These are phyloP conservation scores for Cheilosia pagana DNA, from an alignment of 2,888 invertebrate species.

Conservation along the genomic window DNA sequence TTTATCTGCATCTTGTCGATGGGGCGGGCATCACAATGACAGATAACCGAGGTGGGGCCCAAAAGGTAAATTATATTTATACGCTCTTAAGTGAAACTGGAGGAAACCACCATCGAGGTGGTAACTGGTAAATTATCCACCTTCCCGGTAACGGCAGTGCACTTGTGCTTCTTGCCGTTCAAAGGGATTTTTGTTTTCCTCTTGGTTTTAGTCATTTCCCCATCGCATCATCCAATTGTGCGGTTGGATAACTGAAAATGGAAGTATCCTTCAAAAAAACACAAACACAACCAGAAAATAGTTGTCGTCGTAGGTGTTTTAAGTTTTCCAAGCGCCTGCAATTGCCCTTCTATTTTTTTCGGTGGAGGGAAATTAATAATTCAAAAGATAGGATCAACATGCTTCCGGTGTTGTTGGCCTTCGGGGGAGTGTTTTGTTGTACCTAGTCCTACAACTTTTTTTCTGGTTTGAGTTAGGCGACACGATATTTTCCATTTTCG, in stretches of 20 bases:
- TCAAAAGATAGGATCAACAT: conserved; percentile 68
- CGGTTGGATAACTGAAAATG: conserved; percentile 41
- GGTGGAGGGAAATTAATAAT: conserved; percentile 63
- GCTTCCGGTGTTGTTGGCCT: conserved; percentile 66
- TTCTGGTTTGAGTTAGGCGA: conserved; percentile 39
- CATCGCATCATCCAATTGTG: conserved; percentile 29
- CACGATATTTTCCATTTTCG: conserved; percentile 60
- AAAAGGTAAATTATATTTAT: conserved; percentile 65
- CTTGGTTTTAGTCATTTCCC: conserved; percentile 9
- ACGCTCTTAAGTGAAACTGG: conserved; percentile 58
- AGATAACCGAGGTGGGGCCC: conserved; percentile 55
- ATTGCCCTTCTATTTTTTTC: conserved; percentile 16
- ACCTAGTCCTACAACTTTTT: background rate
- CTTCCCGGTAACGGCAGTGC: conserved; percentile 27
- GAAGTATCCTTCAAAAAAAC: conserved; percentile 18
- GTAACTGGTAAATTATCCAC: conserved; percentile 10
- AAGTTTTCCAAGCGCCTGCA: conserved; percentile 50
- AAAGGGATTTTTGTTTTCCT: conserved; percentile 17
- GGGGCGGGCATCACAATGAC: conserved; percentile 32
- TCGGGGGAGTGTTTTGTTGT: conserved; percentile 48
- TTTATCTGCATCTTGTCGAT: conserved; percentile 53
- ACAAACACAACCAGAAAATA: conserved; percentile 38
- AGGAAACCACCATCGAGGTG: conserved; percentile 44
- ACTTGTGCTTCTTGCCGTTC: conserved; percentile 35
- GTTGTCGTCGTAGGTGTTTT: conserved; percentile 63